Evolutionary conservation across 2,113 vertebrate species (phyloP).

Genomic region (Loxodonta africana): DNA sequence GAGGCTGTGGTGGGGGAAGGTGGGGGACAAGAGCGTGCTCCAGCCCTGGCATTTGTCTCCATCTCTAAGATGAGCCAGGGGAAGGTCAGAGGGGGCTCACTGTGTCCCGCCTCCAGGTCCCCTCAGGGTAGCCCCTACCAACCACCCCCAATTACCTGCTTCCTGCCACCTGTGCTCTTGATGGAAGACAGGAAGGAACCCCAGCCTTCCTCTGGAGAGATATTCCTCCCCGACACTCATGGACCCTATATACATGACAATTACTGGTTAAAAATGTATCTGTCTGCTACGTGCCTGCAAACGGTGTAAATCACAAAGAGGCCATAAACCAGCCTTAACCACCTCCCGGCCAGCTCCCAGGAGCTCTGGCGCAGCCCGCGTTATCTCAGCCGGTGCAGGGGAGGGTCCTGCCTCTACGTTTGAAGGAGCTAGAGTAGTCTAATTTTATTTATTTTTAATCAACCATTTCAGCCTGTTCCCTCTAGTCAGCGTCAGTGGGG

Average conservation of each 20-base stretch:
- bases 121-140: background rate
- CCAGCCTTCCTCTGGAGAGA: conserved; percentile 82
- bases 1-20: background rate
- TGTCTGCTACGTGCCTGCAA: conserved; percentile 79
- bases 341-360: conserved; percentile 60
- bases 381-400: conserved; percentile 71
- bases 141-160: conserved; percentile 71
- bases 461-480: conserved; percentile 82
- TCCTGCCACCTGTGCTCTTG: conserved; percentile 74
- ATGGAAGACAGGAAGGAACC: conserved; percentile 46
- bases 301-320: conserved; percentile 79
- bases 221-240: conserved; percentile 79
- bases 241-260: conserved; percentile 78
- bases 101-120: conserved; percentile 37
- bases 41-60: rapidly evolving
- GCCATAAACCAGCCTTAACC: conserved; percentile 75
- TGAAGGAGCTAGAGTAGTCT: conserved; percentile 72
- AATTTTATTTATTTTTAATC: conserved; percentile 88
- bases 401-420: background rate
- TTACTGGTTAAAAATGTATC: conserved; percentile 82
- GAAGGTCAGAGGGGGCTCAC: background rate
- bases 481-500: conserved; percentile 82
- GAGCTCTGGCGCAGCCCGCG: conserved; percentile 46
- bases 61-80: background rate
- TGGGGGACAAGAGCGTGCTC: background rate